Base-by-base conservation (phyloP, 2,888 invertebrate species). In the Mesorhabditis belari region DNA sequence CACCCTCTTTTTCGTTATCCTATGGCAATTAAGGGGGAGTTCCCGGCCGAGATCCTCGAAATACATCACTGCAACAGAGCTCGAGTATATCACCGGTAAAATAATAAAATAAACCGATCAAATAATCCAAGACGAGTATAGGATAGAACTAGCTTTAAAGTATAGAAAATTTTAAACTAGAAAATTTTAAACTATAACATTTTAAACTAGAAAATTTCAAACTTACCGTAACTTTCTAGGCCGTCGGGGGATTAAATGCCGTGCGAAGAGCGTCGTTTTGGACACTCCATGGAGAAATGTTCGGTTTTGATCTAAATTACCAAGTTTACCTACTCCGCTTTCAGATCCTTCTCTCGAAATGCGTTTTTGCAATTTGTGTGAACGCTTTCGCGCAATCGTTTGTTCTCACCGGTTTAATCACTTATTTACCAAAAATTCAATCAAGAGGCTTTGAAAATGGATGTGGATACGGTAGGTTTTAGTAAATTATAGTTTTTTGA, bases 371-470 rank as follows among this genome's bases (percentile, higher is more conserved):
- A 5, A 73, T 77, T 49, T 76, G 77, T 57, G 60, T 66, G 28
- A 76, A 73, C 57, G 74, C 75, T 21, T 77, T 77, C 59, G 76
- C 75, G 24, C 77, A 77, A 60, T 73, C 75, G 17, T 77, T 75
- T 60, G 75, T 77, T 9, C 58, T 76, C 6, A 73, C 77, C 21
- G 66, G 69, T 3, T 63, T 77, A 24, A 66, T 74, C 52, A 75
- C 77, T 12, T 77, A 77, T 55, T 65, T 77, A 17, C 77, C 77
- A 0, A 67, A 12, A 71, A 27, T 77, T 73, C 64, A 67, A 77
- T 60, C 71, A 75, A 49, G 66, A 69, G 17, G 77, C 73, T 5
- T 62, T 77, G 55, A 60, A 66, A 24, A 67, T 77, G 68, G 67
- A 70, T 57, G 55, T 77, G 56, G 63, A 65, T 19, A 54, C 67